Percentiles rank a stretch among this genome's conserved stretches.
phyloP scores from a whole-genome alignment of 2,888 invertebrate genomes.

The Terebella lapidaria region DNA sequence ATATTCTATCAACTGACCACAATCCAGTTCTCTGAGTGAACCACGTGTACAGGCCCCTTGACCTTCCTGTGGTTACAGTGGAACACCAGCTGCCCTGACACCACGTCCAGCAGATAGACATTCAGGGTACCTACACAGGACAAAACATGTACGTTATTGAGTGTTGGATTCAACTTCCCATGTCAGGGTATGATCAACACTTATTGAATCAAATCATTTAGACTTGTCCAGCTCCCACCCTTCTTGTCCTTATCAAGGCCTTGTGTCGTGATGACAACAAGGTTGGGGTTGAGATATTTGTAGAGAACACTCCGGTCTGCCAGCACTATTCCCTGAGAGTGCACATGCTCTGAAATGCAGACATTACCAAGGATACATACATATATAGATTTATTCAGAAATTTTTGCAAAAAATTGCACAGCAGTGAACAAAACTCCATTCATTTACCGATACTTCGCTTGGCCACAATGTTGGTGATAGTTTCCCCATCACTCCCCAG shows the following conservation, averaged over 20 bases:
- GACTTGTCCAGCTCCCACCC: too few species aligned
- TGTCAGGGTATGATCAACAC: too few species aligned
- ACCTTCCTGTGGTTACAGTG: slow-evolving; percentile 80
- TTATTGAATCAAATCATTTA: too few species aligned
- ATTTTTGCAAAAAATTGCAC: too few species aligned
- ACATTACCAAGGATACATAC: not conserved
- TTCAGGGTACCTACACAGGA: slow-evolving; percentile 62
- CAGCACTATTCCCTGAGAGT: slow-evolving; percentile 91
- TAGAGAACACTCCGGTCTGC: slow-evolving; percentile 94
- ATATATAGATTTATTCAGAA: too few species aligned
- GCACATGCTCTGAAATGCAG: slow-evolving; percentile 60
- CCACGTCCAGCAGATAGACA: slow-evolving; percentile 82
- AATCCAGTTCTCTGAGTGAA: slow-evolving; percentile 96
- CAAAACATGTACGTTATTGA: too few species aligned
- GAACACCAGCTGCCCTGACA: slow-evolving; percentile 81
- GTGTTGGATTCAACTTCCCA: too few species aligned
- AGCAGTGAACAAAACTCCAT: too few species aligned
- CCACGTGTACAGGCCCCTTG: slow-evolving; percentile 75
- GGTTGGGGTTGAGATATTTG: slow-evolving; percentile 97
- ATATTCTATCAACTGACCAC: slow-evolving; percentile 64
- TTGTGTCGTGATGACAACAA: slow-evolving; percentile 58
- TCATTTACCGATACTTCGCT: slow-evolving; percentile 46
- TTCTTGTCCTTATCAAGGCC: slow-evolving; percentile 15
- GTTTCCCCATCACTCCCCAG: slow-evolving; percentile 62
- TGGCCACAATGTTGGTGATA: slow-evolving; percentile 47